Evolutionary conservation across 1,140 invertebrate species (phyloP), one percentile per base, ranked within the genome.

Genomic region (Anadara kagoshimensis): DNA sequence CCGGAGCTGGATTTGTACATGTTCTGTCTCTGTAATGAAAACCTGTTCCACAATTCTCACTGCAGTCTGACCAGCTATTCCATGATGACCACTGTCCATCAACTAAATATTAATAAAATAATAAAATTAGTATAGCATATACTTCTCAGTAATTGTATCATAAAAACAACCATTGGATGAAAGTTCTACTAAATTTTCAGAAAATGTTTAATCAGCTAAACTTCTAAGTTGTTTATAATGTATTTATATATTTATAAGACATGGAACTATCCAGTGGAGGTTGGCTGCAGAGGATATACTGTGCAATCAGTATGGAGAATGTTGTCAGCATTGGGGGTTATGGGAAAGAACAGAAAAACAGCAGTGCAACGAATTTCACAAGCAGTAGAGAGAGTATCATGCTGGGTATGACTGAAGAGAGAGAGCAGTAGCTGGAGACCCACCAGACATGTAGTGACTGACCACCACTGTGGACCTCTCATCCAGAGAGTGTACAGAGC

Each of bases 1-100:
- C 49, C 7, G 61, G 61, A n/a, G 61, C 44, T 43, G 61, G 61
- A 14, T 43, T 18, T 20, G 61, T 63, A 51, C 61, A 63, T 20
- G 61, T 63, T 49, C 61, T 63, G 26, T 63, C 61, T 49, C 61
- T 63, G 18, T 18, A 63, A 49, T 63, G 61, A 26, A 26, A 16
- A 49, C 61, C 61, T 8, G 29, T 47, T 22, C 61, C 61, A 49
- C 61, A 63, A 7, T 29, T 36, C 5, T 7, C 22, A 49, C 20
- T 26, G 29, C 61, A 63, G 4, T 12, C 10, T 51, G 45, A 63
- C 61, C 61, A 63, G 18, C 44, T 26, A 49, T 63, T 63, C 61
- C 61, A 63, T 12, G 47, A 49, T 3, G 44, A 44, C 61, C 61
- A 63, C 18, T 47, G 26, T 16, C 61, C 61, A 63, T 63, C 26